These are phyloP conservation scores for Galemys pyrenaicus DNA, from an alignment of 2,113 vertebrate species.

Conservation along the genomic window DNA sequence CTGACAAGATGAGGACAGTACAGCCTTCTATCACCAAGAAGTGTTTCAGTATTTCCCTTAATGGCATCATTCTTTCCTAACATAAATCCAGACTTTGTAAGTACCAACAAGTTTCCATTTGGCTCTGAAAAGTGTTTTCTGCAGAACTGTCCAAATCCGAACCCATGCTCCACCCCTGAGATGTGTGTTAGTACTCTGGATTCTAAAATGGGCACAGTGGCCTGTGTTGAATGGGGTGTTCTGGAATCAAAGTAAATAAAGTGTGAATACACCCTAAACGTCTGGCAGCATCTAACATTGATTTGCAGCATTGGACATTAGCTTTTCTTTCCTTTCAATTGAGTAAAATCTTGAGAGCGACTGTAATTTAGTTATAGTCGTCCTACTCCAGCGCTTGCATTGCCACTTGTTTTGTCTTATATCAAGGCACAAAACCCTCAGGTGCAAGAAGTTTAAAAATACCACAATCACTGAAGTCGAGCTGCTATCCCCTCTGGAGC, in stretches of 20 bases:
- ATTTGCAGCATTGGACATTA: not conserved
- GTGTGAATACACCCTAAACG: not conserved
- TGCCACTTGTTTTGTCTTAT: not conserved
- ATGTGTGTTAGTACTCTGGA: fast-evolving
- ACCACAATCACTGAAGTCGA: not conserved
- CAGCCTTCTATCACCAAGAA: constrained; percentile 55
- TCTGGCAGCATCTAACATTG: not conserved
- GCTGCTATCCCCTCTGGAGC: not conserved
- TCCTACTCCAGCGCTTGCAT: fast-evolving
- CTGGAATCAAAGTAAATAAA: not conserved
- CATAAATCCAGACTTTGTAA: constrained; percentile 38
- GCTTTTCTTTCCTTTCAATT: not conserved
- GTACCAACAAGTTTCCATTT: constrained; percentile 43
- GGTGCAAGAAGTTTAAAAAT: not conserved
- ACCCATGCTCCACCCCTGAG: not conserved
- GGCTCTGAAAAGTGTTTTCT: constrained; percentile 38
- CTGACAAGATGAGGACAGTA: not conserved
- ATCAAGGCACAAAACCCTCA: not conserved
- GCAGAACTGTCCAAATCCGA: not conserved
- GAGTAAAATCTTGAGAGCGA: not conserved
- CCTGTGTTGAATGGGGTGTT: not conserved
- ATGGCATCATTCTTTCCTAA: constrained; percentile 40
- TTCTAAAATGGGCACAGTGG: not conserved
- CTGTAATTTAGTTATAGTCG: fast-evolving
- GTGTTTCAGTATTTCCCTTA: constrained; percentile 58